Evolutionary conservation across 2,797 vertebrate species (phyloP).

Genomic region (Poeciliopsis turneri): DNA sequence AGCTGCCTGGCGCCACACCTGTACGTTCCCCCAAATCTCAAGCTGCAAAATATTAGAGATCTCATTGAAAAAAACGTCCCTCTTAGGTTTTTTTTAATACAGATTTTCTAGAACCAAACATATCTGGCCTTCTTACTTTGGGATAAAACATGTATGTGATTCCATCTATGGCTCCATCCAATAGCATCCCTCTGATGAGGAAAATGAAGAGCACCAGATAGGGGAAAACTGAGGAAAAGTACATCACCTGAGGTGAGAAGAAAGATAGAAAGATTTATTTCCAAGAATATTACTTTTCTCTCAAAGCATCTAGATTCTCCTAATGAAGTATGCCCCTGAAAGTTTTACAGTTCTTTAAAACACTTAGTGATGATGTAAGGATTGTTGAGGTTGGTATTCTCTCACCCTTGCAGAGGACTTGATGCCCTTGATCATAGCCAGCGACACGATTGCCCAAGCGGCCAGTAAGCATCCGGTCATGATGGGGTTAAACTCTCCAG

Average conservation of each 20-base stretch:
- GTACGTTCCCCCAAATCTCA: conserved; percentile 91
- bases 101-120: background rate
- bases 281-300: background rate
- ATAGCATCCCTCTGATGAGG: conserved; percentile 81
- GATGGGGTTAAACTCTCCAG: conserved; percentile 78
- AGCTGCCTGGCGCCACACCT: conserved; percentile 97
- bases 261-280: conserved; percentile 9
- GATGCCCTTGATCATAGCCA: conserved; percentile 89
- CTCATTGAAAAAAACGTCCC: background rate
- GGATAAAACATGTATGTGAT: conserved; percentile 85
- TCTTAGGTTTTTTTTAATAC: background rate
- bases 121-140: conserved; percentile 65
- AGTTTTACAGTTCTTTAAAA: background rate
- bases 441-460: conserved; percentile 84
- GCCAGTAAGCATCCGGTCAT: conserved; percentile 85
- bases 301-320: background rate
- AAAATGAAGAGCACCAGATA: conserved; percentile 88
- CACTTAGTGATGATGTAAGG: background rate
- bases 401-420: conserved; percentile 87
- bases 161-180: conserved; percentile 84
- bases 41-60: conserved; percentile 80
- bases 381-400: background rate
- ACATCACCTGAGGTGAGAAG: conserved; percentile 86
- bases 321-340: background rate
- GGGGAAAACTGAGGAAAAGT: conserved; percentile 93